Evolutionary conservation across 2,797 vertebrate genomes (phyloP).

Genomic region (Melanotaenia trifasciata): DNA sequence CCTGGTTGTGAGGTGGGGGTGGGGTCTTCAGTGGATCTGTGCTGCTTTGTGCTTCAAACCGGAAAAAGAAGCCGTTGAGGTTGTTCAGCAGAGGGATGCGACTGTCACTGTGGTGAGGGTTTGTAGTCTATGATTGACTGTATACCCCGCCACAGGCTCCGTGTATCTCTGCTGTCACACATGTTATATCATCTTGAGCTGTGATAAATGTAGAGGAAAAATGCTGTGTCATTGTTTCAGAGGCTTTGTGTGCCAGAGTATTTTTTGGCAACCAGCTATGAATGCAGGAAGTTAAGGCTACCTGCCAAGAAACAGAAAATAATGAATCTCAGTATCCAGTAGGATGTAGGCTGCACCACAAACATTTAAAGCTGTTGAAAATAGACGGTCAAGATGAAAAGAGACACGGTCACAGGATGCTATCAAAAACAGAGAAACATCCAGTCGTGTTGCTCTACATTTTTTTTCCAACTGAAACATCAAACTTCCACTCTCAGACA

Average conservation of each 20-base stretch:
- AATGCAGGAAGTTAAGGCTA: constrained; percentile 5
- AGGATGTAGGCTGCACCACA: not conserved
- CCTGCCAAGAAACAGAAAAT: not conserved
- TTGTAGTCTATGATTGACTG: too few species aligned
- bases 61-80: too few species aligned
- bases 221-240: not conserved
- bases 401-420: not conserved
- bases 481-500: not conserved
- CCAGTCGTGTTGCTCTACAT: not conserved
- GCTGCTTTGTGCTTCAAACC: too few species aligned
- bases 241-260: not conserved
- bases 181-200: not conserved
- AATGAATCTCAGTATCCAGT: not conserved
- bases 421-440: not conserved
- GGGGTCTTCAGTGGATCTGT: too few species aligned
- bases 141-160: too few species aligned
- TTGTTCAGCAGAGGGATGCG: too few species aligned
- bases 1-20: too few species aligned
- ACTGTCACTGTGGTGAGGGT: too few species aligned
- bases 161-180: too few species aligned
- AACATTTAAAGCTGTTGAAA: not conserved
- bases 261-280: constrained; percentile 3
- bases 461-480: not conserved
- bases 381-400: not conserved
- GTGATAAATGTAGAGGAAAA: not conserved